These are phyloP conservation scores for Euzophera pinguis DNA, from an alignment of 2,888 invertebrate genomes.

Conservation along the genomic window DNA sequence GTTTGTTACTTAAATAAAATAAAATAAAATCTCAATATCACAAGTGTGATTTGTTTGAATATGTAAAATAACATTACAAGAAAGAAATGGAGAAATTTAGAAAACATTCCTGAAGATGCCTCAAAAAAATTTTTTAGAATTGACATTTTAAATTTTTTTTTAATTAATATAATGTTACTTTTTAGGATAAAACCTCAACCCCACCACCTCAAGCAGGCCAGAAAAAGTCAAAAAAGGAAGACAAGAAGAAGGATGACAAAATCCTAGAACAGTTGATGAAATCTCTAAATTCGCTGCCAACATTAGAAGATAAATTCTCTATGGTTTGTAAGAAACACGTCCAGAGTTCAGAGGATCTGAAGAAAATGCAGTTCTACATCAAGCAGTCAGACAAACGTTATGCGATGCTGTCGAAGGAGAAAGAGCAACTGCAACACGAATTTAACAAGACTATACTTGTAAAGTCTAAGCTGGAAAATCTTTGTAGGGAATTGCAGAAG, in stretches of 20 bases:
- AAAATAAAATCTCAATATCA: too few species aligned
- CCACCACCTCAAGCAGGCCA: slow-evolving; percentile 35
- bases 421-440: slow-evolving; percentile 90
- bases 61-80: too few species aligned
- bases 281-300: slow-evolving; percentile 75
- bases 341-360: slow-evolving; percentile 86
- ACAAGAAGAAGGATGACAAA: slow-evolving; percentile 77
- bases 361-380: slow-evolving; percentile 77
- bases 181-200: slow-evolving; percentile 18
- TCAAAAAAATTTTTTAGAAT: background rate
- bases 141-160: background rate
- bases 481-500: slow-evolving; percentile 95
- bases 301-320: slow-evolving; percentile 84
- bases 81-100: too few species aligned
- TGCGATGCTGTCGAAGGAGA: slow-evolving; percentile 83
- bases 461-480: slow-evolving; percentile 90
- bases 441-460: slow-evolving; percentile 90
- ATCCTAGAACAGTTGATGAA: slow-evolving; percentile 84
- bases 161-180: too few species aligned
- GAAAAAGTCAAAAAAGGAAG: slow-evolving; percentile 66
- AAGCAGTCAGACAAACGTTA: slow-evolving; percentile 82
- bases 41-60: too few species aligned
- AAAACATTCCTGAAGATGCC: too few species aligned
- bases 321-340: slow-evolving; percentile 87
- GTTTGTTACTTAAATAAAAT: too few species aligned